phyloP scores from a whole-genome alignment of 2,797 vertebrate genomes.

The Dallia pectoralis region DNA sequence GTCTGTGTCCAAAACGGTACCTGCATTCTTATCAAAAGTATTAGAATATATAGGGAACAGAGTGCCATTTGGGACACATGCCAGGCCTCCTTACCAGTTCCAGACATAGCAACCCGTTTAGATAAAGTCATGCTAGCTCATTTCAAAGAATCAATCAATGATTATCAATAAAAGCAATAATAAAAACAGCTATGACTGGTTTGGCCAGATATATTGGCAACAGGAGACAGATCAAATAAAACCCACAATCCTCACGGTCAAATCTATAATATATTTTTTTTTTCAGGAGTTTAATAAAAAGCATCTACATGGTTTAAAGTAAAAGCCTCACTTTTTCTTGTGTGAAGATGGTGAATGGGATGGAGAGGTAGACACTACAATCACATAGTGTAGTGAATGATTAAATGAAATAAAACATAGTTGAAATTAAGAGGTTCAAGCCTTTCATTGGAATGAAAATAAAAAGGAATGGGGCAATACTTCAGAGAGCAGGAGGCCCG shows the following conservation, averaged over 20 bases:
- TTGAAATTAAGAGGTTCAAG: constrained; percentile 71
- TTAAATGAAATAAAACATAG: constrained; percentile 62
- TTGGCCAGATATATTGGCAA: constrained; percentile 39
- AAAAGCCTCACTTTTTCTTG: neutral
- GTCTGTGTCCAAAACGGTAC: neutral
- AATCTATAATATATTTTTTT: constrained; percentile 52
- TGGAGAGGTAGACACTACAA: constrained; percentile 40
- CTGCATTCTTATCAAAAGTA: neutral
- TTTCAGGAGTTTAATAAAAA: constrained; percentile 43
- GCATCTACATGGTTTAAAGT: constrained; percentile 39
- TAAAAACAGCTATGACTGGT: constrained; percentile 42
- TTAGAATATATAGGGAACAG: neutral
- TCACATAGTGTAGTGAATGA: constrained; percentile 30
- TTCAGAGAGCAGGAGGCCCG: constrained; percentile 74
- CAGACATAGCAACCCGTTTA: constrained; percentile 36
- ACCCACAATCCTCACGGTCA: constrained; percentile 50
- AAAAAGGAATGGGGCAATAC: constrained; percentile 73
- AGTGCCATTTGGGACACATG: neutral
- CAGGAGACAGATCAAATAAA: constrained; percentile 48
- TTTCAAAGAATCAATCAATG: constrained; percentile 39
- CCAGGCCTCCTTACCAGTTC: constrained; percentile 24
- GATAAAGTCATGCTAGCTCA: constrained; percentile 34
- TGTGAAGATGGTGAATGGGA: constrained; percentile 42
- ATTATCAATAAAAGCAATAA: constrained; percentile 51
- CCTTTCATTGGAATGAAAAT: constrained; percentile 67